Base-by-base conservation (phyloP, 2,113 vertebrate species). In the Garra rufa region DNA sequence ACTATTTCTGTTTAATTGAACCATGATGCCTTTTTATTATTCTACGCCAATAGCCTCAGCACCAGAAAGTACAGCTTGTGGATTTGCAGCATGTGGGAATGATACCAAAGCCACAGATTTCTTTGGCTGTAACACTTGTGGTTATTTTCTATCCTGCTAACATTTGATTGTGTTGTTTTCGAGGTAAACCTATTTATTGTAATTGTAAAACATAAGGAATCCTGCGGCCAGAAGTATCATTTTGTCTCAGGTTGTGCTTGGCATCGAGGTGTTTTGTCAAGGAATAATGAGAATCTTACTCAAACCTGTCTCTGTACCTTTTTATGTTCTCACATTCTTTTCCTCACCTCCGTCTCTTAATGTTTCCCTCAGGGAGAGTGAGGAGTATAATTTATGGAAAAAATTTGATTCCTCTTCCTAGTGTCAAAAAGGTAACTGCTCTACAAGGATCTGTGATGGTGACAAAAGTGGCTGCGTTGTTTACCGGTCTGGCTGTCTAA, bases 301-400 rank as follows among this genome's bases (percentile, higher is more conserved):
- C 9, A 28, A 11, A 8, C 26, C 61, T 2, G 43, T 67, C 43
- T 81, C 10, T 17, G 8, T 38, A 26, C 24, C 26, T 46, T 48
- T 44, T 24, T 55, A 61, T 59, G 9, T 38, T 69, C 57, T 57
- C 79, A 30, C 38, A 71, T 57, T 79, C 78, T 43, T 48, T 67
- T 8, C 2, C 73, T 84, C 44, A 17, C 34, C 52, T 26, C 55
- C 6, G 6, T 65, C 3, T 59, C 48, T 59, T 79, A 43, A 78
- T 70, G 41, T 84, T 63, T 84, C 59, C 81, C 81, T 63, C 74
- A 85, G 73, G 71, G 67, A 85, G 52, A 21, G 48, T 7, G 15
- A n/a, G n/a, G 61, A 69, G 48, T 15, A 46, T 85, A 86, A 87
- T 86, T 86, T 88, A 84, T 86, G 81, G 48, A 19, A 55, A 85